A percentile compares a stretch with the other conserved stretches of the same genome.
Evolutionary conservation across 2,113 vertebrate genomes (phyloP).

Genomic region (Tetrax tetrax): DNA sequence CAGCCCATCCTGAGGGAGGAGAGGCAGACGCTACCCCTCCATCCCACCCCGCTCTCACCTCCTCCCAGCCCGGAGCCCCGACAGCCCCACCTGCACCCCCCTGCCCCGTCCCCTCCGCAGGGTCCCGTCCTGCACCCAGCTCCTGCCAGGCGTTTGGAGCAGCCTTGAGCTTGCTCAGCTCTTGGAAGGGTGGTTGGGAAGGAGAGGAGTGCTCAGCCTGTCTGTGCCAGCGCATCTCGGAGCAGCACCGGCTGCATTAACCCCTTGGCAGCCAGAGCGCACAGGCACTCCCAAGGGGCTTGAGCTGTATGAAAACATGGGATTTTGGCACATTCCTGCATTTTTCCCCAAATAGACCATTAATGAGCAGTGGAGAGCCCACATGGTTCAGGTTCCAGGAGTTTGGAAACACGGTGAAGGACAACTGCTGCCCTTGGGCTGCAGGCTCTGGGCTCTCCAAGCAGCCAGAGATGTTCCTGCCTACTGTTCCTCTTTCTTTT

Average conservation of each 20-base stretch:
- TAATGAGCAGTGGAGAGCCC: background rate
- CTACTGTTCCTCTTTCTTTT: background rate
- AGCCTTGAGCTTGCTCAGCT: background rate
- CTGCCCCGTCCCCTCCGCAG: background rate
- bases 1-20: background rate
- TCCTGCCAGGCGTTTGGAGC: background rate
- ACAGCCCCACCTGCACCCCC: accelerated
- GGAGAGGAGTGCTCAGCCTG: background rate
- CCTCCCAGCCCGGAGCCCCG: background rate
- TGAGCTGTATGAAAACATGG: background rate
- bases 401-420: background rate
- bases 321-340: background rate
- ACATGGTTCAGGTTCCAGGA: background rate
- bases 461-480: background rate
- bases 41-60: accelerated
- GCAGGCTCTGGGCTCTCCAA: background rate
- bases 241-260: background rate
- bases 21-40: background rate
- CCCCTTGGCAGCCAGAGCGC: background rate
- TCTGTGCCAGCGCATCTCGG: background rate
- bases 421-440: background rate
- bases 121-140: background rate
- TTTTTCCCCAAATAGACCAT: background rate
- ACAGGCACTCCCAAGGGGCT: background rate
- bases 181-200: background rate